Base-by-base conservation (phyloP, 1,140 invertebrate species). In the Melitaea cinxia region DNA sequence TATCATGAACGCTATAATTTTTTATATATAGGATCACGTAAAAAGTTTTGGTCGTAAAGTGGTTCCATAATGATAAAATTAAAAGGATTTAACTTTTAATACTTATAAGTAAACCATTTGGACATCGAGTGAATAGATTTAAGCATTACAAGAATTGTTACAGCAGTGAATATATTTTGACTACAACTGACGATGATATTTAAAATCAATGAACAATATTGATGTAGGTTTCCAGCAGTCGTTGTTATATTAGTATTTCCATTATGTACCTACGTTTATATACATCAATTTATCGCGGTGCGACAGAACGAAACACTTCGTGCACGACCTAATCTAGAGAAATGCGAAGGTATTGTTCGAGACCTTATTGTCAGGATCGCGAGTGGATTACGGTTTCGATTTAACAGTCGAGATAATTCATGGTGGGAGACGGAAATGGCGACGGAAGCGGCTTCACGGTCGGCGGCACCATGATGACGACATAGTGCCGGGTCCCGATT, bases 381-480 rank as follows among this genome's bases (percentile, higher is more conserved):
- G 39, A 63, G 61, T 47, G 21, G 50, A 55, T 63, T 55, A 63
- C 37, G 26, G 53, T 15, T 63, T 64, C 62, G 62, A 65, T 65
- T 70, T 62, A 61, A 56, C 68, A 57, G 63, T 37, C 54, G 68
- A 65, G 63, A 70, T 66, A 63, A 37, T 17, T 55, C 35, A 59
- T 65, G 65, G 81, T 80, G 70, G 80, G 82, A 80, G 85, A 78
- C 87, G 87, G 87, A 89, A 88, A 77, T 71, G 66, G 57, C 72
- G 57, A 75, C 84, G 85, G 87, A 88, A 89, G 74, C 75, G 77
- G 81, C 81, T 80, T 86, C 80, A 87, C 73, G 87, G 79, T 83
- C 77, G 71, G 70, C 37, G 37, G 77, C 75, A 76, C 75, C 77
- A 73, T 72, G 64, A 73, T 86, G 85, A 85, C 86, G 80, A 80